These are phyloP conservation scores for Platichthys flesus DNA, from an alignment of 2,113 vertebrate genomes.

Conservation along the genomic window DNA sequence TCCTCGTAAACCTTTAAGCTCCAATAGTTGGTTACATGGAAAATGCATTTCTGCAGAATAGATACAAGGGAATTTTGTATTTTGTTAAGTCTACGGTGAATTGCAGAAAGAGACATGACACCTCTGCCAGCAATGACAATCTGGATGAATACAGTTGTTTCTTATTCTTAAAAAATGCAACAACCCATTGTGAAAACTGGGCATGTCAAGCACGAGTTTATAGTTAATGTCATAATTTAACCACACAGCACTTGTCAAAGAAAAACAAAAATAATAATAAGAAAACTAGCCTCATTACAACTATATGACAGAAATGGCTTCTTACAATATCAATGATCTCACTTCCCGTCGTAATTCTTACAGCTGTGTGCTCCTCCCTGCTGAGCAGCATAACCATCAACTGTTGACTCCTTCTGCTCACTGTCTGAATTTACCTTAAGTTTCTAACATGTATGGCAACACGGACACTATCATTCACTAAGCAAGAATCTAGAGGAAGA, in stretches of 20 bases:
- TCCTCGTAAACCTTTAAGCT: conserved; percentile 23
- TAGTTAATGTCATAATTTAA: background rate
- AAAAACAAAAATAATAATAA: background rate
- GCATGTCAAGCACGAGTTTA: no score
- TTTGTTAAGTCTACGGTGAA: background rate
- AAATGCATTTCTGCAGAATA: conserved; percentile 8
- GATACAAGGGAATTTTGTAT: background rate
- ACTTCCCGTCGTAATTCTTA: no score
- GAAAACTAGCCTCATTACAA: background rate
- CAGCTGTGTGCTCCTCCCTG: no score
- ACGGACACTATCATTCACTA: no score
- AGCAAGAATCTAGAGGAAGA: no score
- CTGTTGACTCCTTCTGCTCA: no score
- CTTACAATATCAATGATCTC: background rate
- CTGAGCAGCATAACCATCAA: no score
- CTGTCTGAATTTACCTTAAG: no score
- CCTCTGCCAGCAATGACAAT: background rate
- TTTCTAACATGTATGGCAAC: no score
- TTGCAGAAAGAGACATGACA: background rate
- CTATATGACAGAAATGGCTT: background rate
- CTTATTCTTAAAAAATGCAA: no score
- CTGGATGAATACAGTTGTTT: background rate
- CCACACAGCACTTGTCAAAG: background rate
- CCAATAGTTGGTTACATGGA: background rate
- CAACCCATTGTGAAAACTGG: background rate